Evolutionary conservation across 1,140 invertebrate genomes (phyloP).

Genomic region (Formica selysi): DNA sequence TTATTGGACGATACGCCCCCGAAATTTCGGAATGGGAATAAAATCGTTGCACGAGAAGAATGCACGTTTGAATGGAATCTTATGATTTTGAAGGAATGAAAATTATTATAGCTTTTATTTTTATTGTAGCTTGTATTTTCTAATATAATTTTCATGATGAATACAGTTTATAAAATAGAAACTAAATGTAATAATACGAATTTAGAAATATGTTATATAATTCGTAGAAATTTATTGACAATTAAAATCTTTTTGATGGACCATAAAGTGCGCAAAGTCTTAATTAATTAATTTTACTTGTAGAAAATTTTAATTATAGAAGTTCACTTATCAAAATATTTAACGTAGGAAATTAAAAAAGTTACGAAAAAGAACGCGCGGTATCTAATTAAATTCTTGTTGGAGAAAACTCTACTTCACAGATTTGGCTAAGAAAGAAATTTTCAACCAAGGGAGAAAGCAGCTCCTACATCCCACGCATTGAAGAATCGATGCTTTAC

Average conservation of each 20-base stretch:
- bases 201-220: not conserved
- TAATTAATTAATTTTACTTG: slow-evolving; percentile 31
- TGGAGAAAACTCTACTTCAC: slow-evolving; percentile 16
- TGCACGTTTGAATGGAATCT: not conserved
- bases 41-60: not conserved
- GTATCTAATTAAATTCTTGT: slow-evolving; percentile 46
- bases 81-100: not conserved
- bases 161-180: not conserved
- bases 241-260: not conserved
- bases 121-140: not conserved
- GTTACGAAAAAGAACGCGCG: slow-evolving; percentile 37
- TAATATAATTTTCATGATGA: not conserved
- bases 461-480: slow-evolving; percentile 21
- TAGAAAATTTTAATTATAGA: slow-evolving; percentile 40
- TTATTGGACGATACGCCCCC: slow-evolving; percentile 34
- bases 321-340: slow-evolving; percentile 45
- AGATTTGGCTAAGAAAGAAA: slow-evolving; percentile 19
- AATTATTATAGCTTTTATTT: not conserved
- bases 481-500: slow-evolving; percentile 46
- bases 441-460: slow-evolving; percentile 40
- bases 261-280: not conserved
- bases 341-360: slow-evolving; percentile 53
- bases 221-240: not conserved
- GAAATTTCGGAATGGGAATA: slow-evolving; percentile 18
- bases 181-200: not conserved